Base-by-base conservation (phyloP, 2,797 vertebrate species). In the Tragopan temminckii region DNA sequence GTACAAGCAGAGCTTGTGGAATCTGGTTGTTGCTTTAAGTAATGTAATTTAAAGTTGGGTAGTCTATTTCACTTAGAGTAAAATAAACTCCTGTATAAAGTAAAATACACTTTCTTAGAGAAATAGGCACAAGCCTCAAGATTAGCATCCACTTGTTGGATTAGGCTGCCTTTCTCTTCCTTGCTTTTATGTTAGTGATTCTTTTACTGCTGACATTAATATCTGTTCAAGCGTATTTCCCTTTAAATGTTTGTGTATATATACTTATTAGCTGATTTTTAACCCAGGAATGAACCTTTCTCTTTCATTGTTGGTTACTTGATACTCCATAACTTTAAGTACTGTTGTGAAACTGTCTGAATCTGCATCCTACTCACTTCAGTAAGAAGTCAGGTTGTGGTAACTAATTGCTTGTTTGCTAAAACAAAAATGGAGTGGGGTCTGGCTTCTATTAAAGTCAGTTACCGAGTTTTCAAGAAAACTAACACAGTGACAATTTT, bases 191-290 rank as follows among this genome's bases (percentile, higher is more conserved):
- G 29, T 29, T 75, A 61, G 33, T 80, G 33, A 45, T 90, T 86
- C 91, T 86, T 94, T 86, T 85, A 38, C 42, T 92, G 36, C 40
- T 87, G 64, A 19, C 52, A 23, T 71, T 59, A 58, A 8, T 81
- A 31, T 13, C 10, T 77, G 43, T 88, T 92, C 80, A 84, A 58
- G 35, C 13, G 71, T 75, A 35, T 64, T 86, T 52, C 29, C n/a
- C 55, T 91, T 64, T 88, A 31, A 50, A 25, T 46, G 8, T n/a
- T n/a, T 53, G 9, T 38, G 4, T 42, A 11, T 42, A 5, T 68
- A 9, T 55, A 25, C 16, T 81, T 27, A 11, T 11, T 46, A 46
- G 21, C 59, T 76, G 53, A 72, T 72, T 84, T 80, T 58, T 86
- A n/a, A 48, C 63, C 46, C 1, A 10, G 57, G 59, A 53, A 35